Percentiles rank a stretch among this genome's conserved stretches.
Evolutionary conservation across 2,797 vertebrate species (phyloP).

Genomic region (Diceros bicornis): DNA sequence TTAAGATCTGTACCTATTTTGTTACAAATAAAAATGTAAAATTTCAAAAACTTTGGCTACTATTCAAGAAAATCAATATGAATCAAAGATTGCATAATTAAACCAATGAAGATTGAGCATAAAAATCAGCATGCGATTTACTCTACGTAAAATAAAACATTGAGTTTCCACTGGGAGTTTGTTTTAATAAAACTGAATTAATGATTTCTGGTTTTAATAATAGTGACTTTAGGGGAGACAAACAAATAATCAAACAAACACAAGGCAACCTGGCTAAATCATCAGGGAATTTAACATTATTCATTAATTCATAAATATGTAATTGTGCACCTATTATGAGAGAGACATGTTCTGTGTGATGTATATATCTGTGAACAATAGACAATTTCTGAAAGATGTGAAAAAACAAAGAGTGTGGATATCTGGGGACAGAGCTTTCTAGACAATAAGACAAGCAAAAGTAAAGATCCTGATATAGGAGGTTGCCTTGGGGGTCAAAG

Average conservation of each 20-base stretch:
- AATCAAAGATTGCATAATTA: constrained; percentile 78
- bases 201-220: background rate
- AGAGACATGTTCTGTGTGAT: background rate
- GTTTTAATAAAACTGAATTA: background rate
- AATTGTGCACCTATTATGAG: background rate
- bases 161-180: background rate
- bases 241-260: background rate
- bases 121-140: background rate
- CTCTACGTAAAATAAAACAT: background rate
- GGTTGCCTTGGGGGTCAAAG: background rate
- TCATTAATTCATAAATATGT: background rate
- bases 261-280: background rate
- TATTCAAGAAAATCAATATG: constrained; percentile 47
- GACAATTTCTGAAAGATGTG: background rate
- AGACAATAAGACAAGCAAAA: background rate
- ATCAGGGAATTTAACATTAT: background rate
- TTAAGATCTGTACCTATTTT: background rate
- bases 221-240: background rate
- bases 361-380: background rate
- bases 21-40: constrained; percentile 56
- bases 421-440: background rate
- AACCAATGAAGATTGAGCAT: constrained; percentile 52
- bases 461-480: background rate
- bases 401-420: background rate
- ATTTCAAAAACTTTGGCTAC: constrained; percentile 71